Evolutionary conservation across 2,888 invertebrate species (phyloP), one percentile per base, ranked within the genome.

Genomic region (Drepana falcataria): DNA sequence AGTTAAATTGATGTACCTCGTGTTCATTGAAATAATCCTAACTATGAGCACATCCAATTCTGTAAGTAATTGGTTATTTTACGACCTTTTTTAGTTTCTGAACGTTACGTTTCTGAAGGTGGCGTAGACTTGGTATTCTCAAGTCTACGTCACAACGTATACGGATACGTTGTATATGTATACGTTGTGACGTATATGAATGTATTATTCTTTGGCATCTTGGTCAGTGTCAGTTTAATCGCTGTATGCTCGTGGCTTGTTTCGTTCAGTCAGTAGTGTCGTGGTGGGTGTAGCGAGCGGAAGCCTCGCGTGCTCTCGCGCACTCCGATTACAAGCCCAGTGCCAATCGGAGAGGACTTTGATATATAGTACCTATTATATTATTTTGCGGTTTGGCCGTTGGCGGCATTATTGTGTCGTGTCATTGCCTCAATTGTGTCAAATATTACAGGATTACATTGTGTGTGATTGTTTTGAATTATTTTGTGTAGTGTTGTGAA

Each of bases 261-360:
- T 61, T 37, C 37, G 5, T 5, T 5, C 40, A 44, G 7, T 44
- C 69, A 73, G 73, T 71, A 59, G 53, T 53, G 52, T 61, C 58
- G 63, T 60, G 64, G 73, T 74, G 68, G 71, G 72, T 71, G 69
- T 69, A 61, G 68, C 70, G 65, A 72, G 73, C 85, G 85, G 84
- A 84, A 81, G 81, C 75, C 64, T 73, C 62, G 73, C 70, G 69
- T 81, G 75, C 82, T 78, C 81, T 72, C 71, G 81, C 78, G 80
- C 82, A 71, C 63, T 61, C 68, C 71, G 71, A 76, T 79, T 74
- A 70, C 71, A 40, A 59, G 59, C 56, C 64, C 63, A 66, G 62
- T 68, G 69, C 63, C 59, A 59, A 58, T 57, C 61, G 55, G 55
- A 52, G 59, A 63, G 68, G 65, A 59, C 59, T 37, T 41, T 44